These are phyloP conservation scores for Etheostoma perlongum DNA, from an alignment of 2,797 vertebrate species.

Conservation along the genomic window DNA sequence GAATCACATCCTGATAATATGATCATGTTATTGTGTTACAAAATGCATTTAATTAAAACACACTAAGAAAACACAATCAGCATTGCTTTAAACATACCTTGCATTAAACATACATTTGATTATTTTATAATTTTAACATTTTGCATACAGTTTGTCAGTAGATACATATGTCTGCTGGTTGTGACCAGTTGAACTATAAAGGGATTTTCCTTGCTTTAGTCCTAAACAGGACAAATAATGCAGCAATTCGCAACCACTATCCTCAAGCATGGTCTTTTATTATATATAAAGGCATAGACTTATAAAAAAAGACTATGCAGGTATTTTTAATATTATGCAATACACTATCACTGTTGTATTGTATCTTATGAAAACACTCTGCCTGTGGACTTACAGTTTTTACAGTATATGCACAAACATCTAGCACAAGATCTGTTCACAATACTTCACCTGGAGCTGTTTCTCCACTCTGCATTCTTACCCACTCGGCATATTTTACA, in stretches of 20 bases:
- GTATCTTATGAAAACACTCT: conserved; percentile 1
- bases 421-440: not conserved
- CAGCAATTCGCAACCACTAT: not conserved
- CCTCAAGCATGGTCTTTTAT: not conserved
- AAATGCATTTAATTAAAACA: not conserved
- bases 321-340: not conserved
- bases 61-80: not conserved
- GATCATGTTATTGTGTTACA: not conserved
- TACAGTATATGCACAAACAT: conserved; percentile 4
- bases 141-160: not conserved
- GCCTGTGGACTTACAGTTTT: not conserved
- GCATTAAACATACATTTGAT: not conserved
- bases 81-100: not conserved
- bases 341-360: not conserved
- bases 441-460: conserved; percentile 22
- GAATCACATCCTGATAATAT: not conserved
- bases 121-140: not conserved
- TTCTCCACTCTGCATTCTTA: conserved; percentile 18
- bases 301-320: not conserved
- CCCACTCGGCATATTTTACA: conserved; percentile 24
- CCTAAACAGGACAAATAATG: no score
- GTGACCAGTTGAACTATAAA: not conserved
- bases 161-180: not conserved
- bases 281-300: not conserved
- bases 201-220: not conserved